Base-by-base conservation (phyloP, 2,888 invertebrate species). In the Acanthosepion pharaonis region DNA sequence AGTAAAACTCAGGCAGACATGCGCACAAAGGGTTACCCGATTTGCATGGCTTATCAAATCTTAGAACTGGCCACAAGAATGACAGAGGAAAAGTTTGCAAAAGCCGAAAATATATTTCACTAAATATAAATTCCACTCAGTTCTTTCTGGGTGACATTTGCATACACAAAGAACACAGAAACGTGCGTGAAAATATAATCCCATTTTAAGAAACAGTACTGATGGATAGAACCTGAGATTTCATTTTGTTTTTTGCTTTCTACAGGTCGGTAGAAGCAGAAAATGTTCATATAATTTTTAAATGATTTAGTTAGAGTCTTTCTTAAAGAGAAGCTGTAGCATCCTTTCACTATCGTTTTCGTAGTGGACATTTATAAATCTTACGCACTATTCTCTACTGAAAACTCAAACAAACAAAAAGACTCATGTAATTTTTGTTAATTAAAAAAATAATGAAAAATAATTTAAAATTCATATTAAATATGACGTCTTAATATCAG, bases 81-180 rank as follows among this genome's bases (percentile, higher is more conserved):
- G 78, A 78, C 78, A 78, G 78, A 23, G n/a, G 33, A 33, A 78
- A 78, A 33, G 78, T 9, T n/a, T 78, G 78, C 18, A 78, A 78
- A 78, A 78, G 78, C 78, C 78, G 78, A n/a, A 78, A 78, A 78
- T 33, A 78, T 78, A n/a, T 78, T 78, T 78, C 78, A 78, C 78
- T 78, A 78, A 78, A 78, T 78, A 78, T 78, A 78, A 78, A 78
- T 78, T 78, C 78, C 5, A 78, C 78, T 78, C 78, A 78, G 28
- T 78, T 78, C 25, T 78, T 28, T 78, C 78, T 11, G 1, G 78
- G 78, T 28, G 28, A 28, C 78, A n/a, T 78, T 78, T 78, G 28
- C 78, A 28, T 78, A 28, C n/a, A 78, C 28, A 78, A n/a, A 28
- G 78, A 78, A 78, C 28, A 78, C n/a, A 78, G 78, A 78, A 78